Percentiles rank a stretch among this genome's conserved stretches.
These are phyloP conservation scores for Sphenodon punctatus DNA, from an alignment of 2,797 vertebrate species.

Conservation along the genomic window DNA sequence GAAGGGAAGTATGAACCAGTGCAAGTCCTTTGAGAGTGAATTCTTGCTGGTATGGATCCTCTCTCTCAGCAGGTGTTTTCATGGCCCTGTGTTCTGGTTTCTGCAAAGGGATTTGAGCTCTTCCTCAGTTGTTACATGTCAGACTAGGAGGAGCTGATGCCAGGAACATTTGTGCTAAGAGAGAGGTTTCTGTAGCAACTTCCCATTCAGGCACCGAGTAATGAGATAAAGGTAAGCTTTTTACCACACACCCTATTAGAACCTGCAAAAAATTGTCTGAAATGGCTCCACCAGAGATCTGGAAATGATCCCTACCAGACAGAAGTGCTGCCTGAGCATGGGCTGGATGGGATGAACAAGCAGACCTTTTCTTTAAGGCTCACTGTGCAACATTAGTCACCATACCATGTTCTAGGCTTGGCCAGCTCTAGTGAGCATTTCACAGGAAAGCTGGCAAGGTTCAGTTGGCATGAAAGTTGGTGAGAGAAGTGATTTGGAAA, in stretches of 20 bases:
- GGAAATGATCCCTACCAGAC: background rate
- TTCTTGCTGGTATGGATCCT: background rate
- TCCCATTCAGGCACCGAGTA: background rate
- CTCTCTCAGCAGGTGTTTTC: background rate
- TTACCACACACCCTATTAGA: too few relatives aligned
- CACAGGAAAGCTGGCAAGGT: background rate
- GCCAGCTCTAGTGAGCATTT: background rate
- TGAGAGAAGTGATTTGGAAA: slow-evolving; percentile 24
- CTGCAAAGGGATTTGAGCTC: background rate
- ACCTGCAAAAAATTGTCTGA: too few relatives aligned
- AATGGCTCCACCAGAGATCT: background rate
- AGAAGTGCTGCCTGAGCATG: background rate
- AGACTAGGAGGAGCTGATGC: background rate
- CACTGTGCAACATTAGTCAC: background rate
- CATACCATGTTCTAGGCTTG: background rate
- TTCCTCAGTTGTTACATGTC: background rate
- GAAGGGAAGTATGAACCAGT: background rate
- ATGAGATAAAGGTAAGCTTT: too few relatives aligned
- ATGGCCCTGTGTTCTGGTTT: background rate
- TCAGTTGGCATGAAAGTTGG: slow-evolving; percentile 14
- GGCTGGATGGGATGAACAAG: background rate
- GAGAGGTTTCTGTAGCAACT: background rate
- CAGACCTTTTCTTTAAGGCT: background rate
- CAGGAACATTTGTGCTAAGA: accelerated
- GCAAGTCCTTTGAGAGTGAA: background rate